These are phyloP conservation scores for Diadophis punctatus DNA, from an alignment of 2,113 vertebrate species.

Conservation along the genomic window DNA sequence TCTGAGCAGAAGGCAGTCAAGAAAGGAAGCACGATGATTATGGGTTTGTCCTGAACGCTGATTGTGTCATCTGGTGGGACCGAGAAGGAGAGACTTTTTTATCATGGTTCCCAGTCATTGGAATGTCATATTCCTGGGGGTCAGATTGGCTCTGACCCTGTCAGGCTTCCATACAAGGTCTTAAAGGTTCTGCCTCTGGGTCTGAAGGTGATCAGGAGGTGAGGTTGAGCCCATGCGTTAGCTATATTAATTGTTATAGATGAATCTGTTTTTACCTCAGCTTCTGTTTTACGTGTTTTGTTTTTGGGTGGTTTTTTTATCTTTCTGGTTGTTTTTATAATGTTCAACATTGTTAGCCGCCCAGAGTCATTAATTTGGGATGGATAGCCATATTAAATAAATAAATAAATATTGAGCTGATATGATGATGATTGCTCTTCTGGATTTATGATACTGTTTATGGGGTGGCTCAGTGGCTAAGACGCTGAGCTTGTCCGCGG, in stretches of 20 bases:
- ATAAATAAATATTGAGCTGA: neutral
- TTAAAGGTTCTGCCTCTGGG: neutral
- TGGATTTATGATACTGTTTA: neutral
- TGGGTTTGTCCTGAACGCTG: neutral
- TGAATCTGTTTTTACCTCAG: neutral
- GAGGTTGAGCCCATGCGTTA: neutral
- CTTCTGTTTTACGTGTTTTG: neutral
- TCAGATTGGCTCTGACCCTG: neutral
- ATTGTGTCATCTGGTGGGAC: neutral
- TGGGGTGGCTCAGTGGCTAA: too few relatives aligned
- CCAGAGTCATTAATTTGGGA: neutral
- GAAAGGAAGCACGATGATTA: neutral
- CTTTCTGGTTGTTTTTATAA: neutral
- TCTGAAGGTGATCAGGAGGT: neutral
- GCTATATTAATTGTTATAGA: neutral
- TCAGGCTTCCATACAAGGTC: neutral
- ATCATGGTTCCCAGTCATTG: neutral
- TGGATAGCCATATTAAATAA: neutral
- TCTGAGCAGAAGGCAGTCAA: neutral
- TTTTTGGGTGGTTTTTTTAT: neutral
- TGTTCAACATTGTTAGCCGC: neutral
- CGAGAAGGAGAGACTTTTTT: neutral
- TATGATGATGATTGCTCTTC: neutral
- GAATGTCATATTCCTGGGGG: neutral
- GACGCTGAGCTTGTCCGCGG: too few relatives aligned